Base-by-base conservation (phyloP, 2,888 invertebrate genomes). In the Monopis laevigella region DNA sequence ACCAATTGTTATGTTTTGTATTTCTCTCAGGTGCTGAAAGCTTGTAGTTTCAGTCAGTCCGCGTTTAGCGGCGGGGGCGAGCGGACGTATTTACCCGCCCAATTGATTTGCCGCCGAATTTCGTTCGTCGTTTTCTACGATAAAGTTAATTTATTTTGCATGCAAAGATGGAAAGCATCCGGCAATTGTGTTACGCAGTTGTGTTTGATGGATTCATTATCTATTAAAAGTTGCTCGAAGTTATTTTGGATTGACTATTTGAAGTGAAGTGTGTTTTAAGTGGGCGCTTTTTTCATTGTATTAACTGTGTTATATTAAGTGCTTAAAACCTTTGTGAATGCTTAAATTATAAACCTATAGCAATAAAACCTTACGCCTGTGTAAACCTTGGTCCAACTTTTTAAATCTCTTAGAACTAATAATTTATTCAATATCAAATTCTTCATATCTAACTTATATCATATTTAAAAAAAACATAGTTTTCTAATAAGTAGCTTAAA, bases 61-160 rank as follows among this genome's bases (percentile, higher is more conserved):
- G 78, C 74, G 73, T 55, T 60, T 51, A 60, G 56, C 73, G 75
- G 75, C 73, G 69, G 54, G 54, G 62, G 60, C 59, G 62, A 49
- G 59, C 60, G 69, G 71, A 59, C 52, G 68, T 62, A 50, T 54
- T 46, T 45, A 45, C 57, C 58, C 61, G 61, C 57, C 52, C 50
- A 43, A 67, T 59, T 62, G 58, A 51, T 54, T 56, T 55, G 53
- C 54, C 51, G 51, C 53, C 53, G 57, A 50, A 55, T 55, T 26
- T 4, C 18, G 54, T 46, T 39, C 39, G 43, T 26, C 38, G 39
- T 13, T 36, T 7, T 36, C n/a, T 24, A 27, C 41, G 36, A 18
- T 21, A 34, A 16, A 27, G 19, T 28, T 41, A 51, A 52, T 56
- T 59, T 57, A 53, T 52, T 62, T 61, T 55, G 54, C 50, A 54